Evolutionary conservation across 1,140 invertebrate genomes (phyloP).

Genomic region (Conus ventricosus): DNA sequence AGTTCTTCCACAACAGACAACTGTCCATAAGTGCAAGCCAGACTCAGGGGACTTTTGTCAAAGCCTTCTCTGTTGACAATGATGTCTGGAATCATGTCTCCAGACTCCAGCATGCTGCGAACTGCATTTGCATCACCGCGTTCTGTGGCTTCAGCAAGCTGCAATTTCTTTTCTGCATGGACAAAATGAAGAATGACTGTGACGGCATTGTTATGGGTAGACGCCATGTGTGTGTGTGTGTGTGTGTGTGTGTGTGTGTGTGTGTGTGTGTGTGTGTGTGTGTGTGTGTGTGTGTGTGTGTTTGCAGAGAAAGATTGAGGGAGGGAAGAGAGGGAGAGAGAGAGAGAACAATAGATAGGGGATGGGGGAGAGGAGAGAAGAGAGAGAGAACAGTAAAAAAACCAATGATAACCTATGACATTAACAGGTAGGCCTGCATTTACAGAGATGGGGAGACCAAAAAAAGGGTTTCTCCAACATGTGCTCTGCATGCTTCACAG

Average conservation of each 20-base stretch:
- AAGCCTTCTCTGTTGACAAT: constrained; percentile 48
- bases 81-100: constrained; percentile 23
- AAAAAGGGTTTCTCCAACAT: too few relatives aligned
- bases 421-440: too few relatives aligned
- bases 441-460: too few relatives aligned
- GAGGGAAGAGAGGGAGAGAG: too few relatives aligned
- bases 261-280: neutral
- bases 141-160: constrained; percentile 46
- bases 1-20: constrained; percentile 56
- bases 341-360: too few relatives aligned
- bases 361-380: too few relatives aligned
- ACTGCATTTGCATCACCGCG: constrained; percentile 38
- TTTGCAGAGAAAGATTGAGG: neutral
- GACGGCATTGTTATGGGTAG: neutral
- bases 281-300: neutral
- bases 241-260: neutral
- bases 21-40: constrained; percentile 66
- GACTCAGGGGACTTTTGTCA: constrained; percentile 54
- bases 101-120: constrained; percentile 29
- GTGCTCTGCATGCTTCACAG: too few relatives aligned
- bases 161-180: constrained; percentile 18
- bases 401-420: too few relatives aligned
- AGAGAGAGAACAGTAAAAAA: too few relatives aligned
- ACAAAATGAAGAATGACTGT: neutral
- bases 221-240: neutral